These are phyloP conservation scores for Thereva nobilitata DNA, from an alignment of 2,888 invertebrate genomes.

Conservation along the genomic window DNA sequence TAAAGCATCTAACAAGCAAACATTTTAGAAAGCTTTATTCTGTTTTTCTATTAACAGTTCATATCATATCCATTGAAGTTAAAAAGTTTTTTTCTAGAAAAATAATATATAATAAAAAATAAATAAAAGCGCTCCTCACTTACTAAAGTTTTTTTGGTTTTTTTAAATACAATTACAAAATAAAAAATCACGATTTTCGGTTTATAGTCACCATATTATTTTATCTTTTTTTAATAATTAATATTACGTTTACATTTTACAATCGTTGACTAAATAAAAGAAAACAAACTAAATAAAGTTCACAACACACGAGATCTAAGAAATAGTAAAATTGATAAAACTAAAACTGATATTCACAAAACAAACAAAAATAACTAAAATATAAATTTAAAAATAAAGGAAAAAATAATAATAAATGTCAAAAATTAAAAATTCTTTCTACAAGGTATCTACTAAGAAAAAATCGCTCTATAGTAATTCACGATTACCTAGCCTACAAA, in stretches of 20 bases:
- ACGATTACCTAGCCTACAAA: slow-evolving; percentile 19
- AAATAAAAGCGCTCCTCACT: slow-evolving; percentile 4
- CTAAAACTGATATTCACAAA: neutral
- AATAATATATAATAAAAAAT: slow-evolving; percentile 24
- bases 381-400: slow-evolving; percentile 21
- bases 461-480: slow-evolving; percentile 17
- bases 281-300: slow-evolving; percentile 27
- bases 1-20: slow-evolving; percentile 26
- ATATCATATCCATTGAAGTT: slow-evolving; percentile 34
- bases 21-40: neutral
- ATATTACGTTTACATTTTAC: slow-evolving; percentile 23
- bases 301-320: slow-evolving; percentile 34
- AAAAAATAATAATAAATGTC: slow-evolving; percentile 7
- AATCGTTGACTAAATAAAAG: slow-evolving; percentile 20
- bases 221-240: slow-evolving; percentile 27
- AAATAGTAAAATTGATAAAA: slow-evolving; percentile 15
- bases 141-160: neutral
- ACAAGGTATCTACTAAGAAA: slow-evolving; percentile 11
- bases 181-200: neutral
- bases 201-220: slow-evolving; percentile 27
- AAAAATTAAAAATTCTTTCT: slow-evolving; percentile 17
- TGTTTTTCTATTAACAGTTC: slow-evolving; percentile 20
- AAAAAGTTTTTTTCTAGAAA: slow-evolving; percentile 32
- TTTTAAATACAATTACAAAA: slow-evolving; percentile 1
- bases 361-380: slow-evolving; percentile 17